Evolutionary conservation across 2,113 vertebrate species (phyloP).

Genomic region (Heteronetta atricapilla): DNA sequence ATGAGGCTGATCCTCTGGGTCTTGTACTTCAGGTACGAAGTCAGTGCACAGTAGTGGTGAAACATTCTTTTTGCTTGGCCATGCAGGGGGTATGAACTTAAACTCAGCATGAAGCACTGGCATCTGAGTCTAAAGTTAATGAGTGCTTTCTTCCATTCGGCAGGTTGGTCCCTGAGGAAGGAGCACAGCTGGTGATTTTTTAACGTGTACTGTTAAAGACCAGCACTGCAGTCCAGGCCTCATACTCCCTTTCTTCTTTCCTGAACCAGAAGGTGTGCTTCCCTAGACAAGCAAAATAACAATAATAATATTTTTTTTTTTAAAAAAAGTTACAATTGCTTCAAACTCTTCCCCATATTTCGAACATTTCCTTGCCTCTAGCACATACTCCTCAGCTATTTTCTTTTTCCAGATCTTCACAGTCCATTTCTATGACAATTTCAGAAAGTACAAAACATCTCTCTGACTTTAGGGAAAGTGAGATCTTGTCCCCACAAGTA

Average conservation of each 20-base stretch:
- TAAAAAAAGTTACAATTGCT: background rate
- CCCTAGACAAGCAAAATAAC: background rate
- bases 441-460: background rate
- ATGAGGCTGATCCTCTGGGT: background rate
- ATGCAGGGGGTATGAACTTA: background rate
- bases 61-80: background rate
- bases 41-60: background rate
- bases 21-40: background rate
- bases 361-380: background rate
- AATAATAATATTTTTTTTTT: background rate
- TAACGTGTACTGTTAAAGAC: background rate
- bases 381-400: rapidly evolving
- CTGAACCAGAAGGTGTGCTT: background rate
- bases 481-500: background rate
- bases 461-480: background rate
- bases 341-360: background rate
- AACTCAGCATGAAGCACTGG: background rate
- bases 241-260: background rate
- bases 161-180: background rate
- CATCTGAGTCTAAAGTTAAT: too few species aligned
- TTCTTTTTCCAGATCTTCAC: background rate
- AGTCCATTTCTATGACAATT: background rate
- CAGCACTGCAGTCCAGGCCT: background rate
- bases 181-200: background rate
- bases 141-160: background rate